These are phyloP conservation scores for Anguilla obscura DNA, from an alignment of 2,797 vertebrate species.

Conservation along the genomic window DNA sequence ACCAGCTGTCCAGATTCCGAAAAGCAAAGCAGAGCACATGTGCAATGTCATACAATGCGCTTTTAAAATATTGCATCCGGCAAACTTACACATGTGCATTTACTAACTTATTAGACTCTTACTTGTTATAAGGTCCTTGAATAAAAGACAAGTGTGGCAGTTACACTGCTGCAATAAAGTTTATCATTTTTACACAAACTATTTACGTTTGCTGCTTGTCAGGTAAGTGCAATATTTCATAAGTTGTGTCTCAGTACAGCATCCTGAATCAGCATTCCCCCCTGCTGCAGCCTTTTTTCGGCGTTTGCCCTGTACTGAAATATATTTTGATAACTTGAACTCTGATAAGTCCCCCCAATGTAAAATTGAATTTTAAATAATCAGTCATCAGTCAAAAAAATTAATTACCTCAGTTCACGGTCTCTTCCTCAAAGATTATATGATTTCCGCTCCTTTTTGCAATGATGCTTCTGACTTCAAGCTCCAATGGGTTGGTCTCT, in stretches of 20 bases:
- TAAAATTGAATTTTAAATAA: background rate
- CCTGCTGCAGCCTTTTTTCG: no score
- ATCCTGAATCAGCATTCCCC: background rate
- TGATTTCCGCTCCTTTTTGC: slow-evolving; percentile 6
- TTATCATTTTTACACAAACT: slow-evolving; percentile 14
- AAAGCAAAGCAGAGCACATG: background rate
- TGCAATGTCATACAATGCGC: slow-evolving; percentile 51
- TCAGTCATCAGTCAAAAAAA: background rate
- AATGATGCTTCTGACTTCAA: background rate
- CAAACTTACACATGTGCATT: slow-evolving; percentile 50
- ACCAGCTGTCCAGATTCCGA: slow-evolving; percentile 22
- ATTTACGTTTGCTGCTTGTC: slow-evolving; percentile 34
- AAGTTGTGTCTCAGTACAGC: slow-evolving; percentile 34
- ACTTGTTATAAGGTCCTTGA: no score
- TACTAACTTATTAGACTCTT: slow-evolving; percentile 27
- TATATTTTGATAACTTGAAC: background rate
- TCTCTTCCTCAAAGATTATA: background rate
- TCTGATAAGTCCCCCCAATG: background rate
- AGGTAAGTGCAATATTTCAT: slow-evolving; percentile 45
- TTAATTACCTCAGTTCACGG: background rate
- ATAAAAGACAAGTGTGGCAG: background rate
- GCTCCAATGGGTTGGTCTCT: background rate
- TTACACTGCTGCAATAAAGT: background rate
- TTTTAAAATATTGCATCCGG: slow-evolving; percentile 50
- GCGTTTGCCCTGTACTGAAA: background rate